Percentiles rank a stretch among this genome's conserved stretches.
These are phyloP conservation scores for Cantharis rustica DNA, from an alignment of 2,888 invertebrate species.

Conservation along the genomic window DNA sequence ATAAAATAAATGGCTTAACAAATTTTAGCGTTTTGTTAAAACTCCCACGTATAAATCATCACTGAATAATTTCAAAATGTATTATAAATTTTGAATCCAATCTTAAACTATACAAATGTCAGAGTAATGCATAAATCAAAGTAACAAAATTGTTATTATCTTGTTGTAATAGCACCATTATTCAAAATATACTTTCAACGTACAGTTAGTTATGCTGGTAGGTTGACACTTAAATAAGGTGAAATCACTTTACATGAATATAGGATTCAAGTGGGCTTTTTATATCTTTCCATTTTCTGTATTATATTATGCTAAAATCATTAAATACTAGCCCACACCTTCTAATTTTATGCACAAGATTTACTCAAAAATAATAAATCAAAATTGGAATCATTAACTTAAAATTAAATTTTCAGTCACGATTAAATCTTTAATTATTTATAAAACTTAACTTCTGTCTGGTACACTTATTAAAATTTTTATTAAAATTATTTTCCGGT, in stretches of 20 bases:
- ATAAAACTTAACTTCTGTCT: background rate
- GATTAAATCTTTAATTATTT: no score
- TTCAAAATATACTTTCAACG: conserved; percentile 8
- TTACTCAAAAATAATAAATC: background rate
- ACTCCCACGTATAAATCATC: conserved; percentile 8
- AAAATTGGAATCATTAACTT: background rate
- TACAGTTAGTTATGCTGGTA: conserved; percentile 29
- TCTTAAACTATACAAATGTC: background rate
- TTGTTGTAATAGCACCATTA: conserved; percentile 21
- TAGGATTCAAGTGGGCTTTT: conserved; percentile 24
- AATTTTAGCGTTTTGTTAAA: background rate
- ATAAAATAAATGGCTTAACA: background rate
- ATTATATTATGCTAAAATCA: conserved; percentile 16
- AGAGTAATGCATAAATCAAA: background rate
- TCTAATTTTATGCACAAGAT: background rate
- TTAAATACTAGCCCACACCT: conserved; percentile 23
- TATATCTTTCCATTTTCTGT: conserved; percentile 7
- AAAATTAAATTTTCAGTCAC: background rate
- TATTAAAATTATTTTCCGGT: background rate
- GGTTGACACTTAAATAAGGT: conserved; percentile 30
- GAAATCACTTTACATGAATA: conserved; percentile 32
- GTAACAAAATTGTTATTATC: conserved; percentile 12
- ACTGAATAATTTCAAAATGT: conserved; percentile 2
- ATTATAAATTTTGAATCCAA: conserved; percentile 2
- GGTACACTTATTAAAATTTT: background rate